Conservation (phyloP, 2,113 vertebrate species). For the Alectura lathami region DNA sequence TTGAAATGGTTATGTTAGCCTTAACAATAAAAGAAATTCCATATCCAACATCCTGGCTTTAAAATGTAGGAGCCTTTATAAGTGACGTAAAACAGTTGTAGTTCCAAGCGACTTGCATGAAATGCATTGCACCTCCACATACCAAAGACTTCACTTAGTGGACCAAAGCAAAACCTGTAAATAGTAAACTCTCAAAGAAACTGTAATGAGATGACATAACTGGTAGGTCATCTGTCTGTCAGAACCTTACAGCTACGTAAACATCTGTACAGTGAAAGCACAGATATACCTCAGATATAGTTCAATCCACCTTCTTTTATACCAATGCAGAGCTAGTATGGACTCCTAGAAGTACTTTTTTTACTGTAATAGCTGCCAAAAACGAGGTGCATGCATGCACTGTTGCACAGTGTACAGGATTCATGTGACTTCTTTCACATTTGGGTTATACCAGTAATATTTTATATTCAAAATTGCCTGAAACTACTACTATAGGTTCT, state of each 20-base stretch:
- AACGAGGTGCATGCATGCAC: neutral
- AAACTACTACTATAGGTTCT: neutral
- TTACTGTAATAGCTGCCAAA: neutral
- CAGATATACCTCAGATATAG: neutral
- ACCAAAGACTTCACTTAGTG: neutral
- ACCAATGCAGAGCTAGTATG: neutral
- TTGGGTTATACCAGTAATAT: neutral
- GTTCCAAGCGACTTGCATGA: neutral
- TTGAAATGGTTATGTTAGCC: neutral
- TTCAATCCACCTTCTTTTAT: neutral
- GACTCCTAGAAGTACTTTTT: neutral
- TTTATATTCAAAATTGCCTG: neutral
- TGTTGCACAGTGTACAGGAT: neutral
- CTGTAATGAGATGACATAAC: neutral
- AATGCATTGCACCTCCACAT: neutral
- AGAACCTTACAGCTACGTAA: neutral
- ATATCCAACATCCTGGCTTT: neutral
- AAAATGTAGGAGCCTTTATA: neutral
- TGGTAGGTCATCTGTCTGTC: neutral
- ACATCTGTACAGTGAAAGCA: neutral
- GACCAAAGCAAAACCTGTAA: neutral
- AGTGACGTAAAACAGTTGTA: neutral
- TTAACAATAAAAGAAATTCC: neutral
- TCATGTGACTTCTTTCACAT: neutral
- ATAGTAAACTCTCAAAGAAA: neutral